phyloP scores from a whole-genome alignment of 2,888 invertebrate species.

The Cataglyphis altisquamis region DNA sequence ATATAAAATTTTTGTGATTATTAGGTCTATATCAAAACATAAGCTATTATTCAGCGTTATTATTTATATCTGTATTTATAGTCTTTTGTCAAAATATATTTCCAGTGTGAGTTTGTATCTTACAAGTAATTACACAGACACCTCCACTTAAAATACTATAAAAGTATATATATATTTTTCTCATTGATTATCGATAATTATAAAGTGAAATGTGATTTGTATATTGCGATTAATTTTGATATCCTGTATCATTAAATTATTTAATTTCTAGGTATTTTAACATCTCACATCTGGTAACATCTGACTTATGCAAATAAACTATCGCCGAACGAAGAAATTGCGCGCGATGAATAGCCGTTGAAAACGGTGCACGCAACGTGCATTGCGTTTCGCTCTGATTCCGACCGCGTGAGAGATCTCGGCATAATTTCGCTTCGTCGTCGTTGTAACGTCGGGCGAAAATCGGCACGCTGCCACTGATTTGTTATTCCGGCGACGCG shows the following conservation, averaged over 20 bases:
- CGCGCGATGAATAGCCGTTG: not conserved
- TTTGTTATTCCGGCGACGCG: conserved; percentile 74
- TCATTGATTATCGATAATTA: not conserved
- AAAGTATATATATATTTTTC: not conserved
- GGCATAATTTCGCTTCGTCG: conserved; percentile 69
- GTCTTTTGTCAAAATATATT: not conserved
- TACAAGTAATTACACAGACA: not conserved
- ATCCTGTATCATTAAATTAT: not conserved
- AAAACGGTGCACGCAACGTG: conserved; percentile 52
- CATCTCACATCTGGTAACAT: not conserved
- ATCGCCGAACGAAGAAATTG: conserved; percentile 29
- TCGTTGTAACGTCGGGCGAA: conserved; percentile 62
- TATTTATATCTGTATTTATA: not conserved
- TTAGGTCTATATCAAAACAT: not conserved
- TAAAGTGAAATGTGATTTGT: not conserved
- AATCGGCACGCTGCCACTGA: conserved; percentile 56
- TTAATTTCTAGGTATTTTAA: not conserved
- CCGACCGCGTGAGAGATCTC: conserved; percentile 65
- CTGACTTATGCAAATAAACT: not conserved
- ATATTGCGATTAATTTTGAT: not conserved
- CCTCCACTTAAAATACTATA: not conserved
- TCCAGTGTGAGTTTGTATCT: not conserved
- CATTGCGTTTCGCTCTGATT: conserved; percentile 75
- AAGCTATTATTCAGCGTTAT: not conserved
- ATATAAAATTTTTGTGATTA: not conserved